Evolutionary conservation across 2,113 vertebrate genomes (phyloP), one percentile per base, ranked within the genome.

Genomic region (Ictidomys tridecemlineatus): DNA sequence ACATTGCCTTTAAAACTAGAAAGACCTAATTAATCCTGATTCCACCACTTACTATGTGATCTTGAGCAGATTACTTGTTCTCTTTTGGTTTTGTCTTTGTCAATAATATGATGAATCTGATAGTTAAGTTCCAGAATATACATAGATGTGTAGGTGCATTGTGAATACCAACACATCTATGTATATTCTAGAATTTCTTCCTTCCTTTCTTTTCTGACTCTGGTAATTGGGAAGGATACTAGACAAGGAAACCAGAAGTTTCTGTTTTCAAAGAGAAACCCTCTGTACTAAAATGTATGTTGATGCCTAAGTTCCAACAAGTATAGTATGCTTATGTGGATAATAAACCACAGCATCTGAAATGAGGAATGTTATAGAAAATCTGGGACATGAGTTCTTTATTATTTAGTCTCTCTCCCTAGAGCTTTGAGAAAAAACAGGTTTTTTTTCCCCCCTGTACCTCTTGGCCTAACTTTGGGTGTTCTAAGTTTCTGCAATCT

Each of bases 351-450:
- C 10, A 58, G 77, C 34, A 63, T 85, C 51, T 88, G 56, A 82
- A 73, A 56, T 10, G 10, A 91, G 63, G 13, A 56, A 63, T 17
- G 5, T 65, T 91, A 82, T 18, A 89, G 85, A 85, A 70, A 95
- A 91, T 77, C 32, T 74, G 83, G 30, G 67, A 30, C 30, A 4
- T 70, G 53, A 73, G 8, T 37, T 76, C 42, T 83, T 58, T 45
- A 69, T 58, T 90, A 83, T 61, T 91, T 73, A 80, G 56, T 91
- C 13, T 77, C 26, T 76, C 16, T 94, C 53, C 56, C n/a, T 91
- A 74, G 74, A 96, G 78, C 14, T 87, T 94, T 63, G 61, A 88
- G 53, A 14, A 76, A 91, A 97, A 72, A 34, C n/a, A 48, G 14
- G 53, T 92, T 94, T 85, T 93, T 63, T 30, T 73, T 73, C 14